These are phyloP conservation scores for Manis pentadactyla DNA, from an alignment of 2,797 vertebrate species.

Conservation along the genomic window DNA sequence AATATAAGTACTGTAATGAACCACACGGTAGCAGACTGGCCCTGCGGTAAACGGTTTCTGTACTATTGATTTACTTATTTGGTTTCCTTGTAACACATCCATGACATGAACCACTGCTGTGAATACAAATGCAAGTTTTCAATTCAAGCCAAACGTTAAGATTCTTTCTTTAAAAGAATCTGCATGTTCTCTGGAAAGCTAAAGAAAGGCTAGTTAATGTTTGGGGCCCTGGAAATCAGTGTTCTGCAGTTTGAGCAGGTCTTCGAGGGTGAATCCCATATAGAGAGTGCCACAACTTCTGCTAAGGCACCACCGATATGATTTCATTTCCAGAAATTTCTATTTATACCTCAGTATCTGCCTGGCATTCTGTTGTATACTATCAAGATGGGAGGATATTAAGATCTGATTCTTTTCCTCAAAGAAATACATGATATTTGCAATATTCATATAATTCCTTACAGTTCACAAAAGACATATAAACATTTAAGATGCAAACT, in stretches of 20 bases:
- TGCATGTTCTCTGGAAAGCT: background rate
- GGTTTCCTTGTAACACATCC: slow-evolving; percentile 73
- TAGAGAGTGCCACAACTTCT: background rate
- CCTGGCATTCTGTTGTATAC: background rate
- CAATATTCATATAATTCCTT: background rate
- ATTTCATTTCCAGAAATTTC: slow-evolving; percentile 41
- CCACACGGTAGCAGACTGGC: slow-evolving; percentile 66
- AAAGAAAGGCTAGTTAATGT: background rate
- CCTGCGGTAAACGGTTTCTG: slow-evolving; percentile 64
- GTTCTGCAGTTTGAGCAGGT: background rate
- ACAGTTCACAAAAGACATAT: background rate
- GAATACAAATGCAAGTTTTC: slow-evolving; percentile 69
- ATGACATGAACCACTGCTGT: slow-evolving; percentile 49
- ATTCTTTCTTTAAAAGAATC: slow-evolving; percentile 42
- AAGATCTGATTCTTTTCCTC: background rate
- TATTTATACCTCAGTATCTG: background rate
- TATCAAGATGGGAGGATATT: background rate
- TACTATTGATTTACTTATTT: slow-evolving; percentile 81
- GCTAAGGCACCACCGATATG: background rate
- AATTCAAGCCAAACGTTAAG: slow-evolving; percentile 31
- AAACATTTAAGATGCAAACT: background rate
- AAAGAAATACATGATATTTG: background rate
- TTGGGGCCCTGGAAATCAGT: background rate
- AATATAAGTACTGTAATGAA: slow-evolving; percentile 73
- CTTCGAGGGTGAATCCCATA: background rate